A percentile compares a stretch with the other conserved stretches of the same genome.
Evolutionary conservation across 1,140 invertebrate genomes (phyloP).

Genomic region (Pomacea maculata): DNA sequence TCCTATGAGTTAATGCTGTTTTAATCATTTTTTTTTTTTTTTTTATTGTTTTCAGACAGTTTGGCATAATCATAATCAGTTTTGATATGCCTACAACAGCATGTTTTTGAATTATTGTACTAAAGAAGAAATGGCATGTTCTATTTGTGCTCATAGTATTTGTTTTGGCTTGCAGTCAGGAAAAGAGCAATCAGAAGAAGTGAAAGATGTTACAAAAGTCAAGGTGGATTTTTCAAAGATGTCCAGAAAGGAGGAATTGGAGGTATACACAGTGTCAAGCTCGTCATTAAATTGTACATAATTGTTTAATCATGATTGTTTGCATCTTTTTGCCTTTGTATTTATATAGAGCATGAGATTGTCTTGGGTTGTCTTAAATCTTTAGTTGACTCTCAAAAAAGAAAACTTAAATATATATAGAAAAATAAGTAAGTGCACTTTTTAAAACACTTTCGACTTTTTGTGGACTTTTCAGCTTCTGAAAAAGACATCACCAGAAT

Average conservation of each 20-base stretch:
- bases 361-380: no score
- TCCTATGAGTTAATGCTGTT: no score
- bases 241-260: conserved; percentile 77
- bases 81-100: no score
- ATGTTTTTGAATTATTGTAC: no score
- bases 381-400: background rate
- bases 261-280: conserved; percentile 31
- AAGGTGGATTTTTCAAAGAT: conserved; percentile 81
- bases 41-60: no score
- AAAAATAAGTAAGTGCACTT: background rate
- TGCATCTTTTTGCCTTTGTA: background rate
- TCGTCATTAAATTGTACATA: background rate
- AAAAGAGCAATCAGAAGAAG: background rate
- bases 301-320: background rate
- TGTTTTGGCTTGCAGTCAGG: no score
- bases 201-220: conserved; percentile 65
- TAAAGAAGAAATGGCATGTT: no score
- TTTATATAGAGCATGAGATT: background rate
- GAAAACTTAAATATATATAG: background rate
- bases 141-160: no score
- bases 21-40: no score
- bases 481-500: conserved; percentile 86
- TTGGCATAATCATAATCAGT: no score
- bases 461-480: conserved; percentile 68
- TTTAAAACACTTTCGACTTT: background rate